Percentiles rank a stretch among this genome's conserved stretches.
phyloP scores from a whole-genome alignment of 2,888 invertebrate species.

The Rhamnusium bicolor region DNA sequence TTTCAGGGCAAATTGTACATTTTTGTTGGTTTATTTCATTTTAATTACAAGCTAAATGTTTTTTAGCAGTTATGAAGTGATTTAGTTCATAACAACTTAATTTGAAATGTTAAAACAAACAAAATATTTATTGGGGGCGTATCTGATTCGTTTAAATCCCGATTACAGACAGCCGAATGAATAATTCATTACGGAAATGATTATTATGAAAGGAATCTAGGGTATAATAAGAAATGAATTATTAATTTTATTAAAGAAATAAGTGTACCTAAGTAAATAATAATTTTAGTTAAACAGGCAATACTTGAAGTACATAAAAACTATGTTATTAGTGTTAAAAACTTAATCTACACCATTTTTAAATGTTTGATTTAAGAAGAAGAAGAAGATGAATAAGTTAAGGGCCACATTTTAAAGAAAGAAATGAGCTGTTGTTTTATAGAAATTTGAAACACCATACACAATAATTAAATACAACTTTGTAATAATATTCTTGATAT shows the following conservation, averaged over 20 bases:
- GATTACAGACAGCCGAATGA: conserved; percentile 27
- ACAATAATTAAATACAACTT: too few relatives aligned
- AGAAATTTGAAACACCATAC: too few relatives aligned
- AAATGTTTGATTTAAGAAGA: too few relatives aligned
- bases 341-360: too few relatives aligned
- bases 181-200: conserved; percentile 34
- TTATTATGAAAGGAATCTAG: conserved; percentile 18
- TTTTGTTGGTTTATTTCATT: conserved; percentile 53
- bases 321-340: too few relatives aligned
- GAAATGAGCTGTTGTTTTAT: too few relatives aligned
- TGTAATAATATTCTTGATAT: too few relatives aligned
- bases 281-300: too few relatives aligned
- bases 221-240: conserved; percentile 37
- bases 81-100: conserved; percentile 53
- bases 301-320: too few relatives aligned
- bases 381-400: too few relatives aligned
- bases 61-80: conserved; percentile 48
- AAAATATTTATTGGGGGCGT: conserved; percentile 38
- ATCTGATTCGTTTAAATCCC: conserved; percentile 33
- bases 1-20: conserved; percentile 30
- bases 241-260: not conserved
- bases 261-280: too few relatives aligned
- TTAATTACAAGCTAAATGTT: conserved; percentile 56
- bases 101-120: conserved; percentile 48
- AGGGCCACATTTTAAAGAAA: too few relatives aligned